Percentiles rank a stretch among this genome's conserved stretches.
Evolutionary conservation across 2,113 vertebrate genomes (phyloP).

Genomic region (Entelurus aequoreus): DNA sequence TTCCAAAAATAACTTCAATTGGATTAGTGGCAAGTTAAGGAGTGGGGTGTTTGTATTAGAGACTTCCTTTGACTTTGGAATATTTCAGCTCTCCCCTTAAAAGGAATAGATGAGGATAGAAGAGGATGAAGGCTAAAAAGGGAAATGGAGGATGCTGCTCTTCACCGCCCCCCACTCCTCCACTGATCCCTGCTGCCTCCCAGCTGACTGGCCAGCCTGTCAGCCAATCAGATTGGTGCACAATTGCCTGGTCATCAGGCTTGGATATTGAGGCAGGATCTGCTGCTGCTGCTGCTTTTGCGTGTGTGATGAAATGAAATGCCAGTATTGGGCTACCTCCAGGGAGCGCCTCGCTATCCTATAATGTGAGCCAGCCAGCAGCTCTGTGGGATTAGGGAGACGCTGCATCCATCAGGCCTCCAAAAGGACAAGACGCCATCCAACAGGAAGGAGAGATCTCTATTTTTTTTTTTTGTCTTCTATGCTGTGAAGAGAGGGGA

Average conservation of each 20-base stretch:
- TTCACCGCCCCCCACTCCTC: conserved; percentile 35
- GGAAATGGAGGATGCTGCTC: conserved; percentile 49
- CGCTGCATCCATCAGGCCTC: conserved; percentile 51
- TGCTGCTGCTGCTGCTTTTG: conserved; percentile 37
- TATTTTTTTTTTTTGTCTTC: conserved; percentile 25
- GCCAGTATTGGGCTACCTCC: conserved; percentile 53
- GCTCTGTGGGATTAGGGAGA: conserved; percentile 48
- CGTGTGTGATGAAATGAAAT: conserved; percentile 49
- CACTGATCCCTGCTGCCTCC: conserved; percentile 21
- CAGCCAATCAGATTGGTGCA: conserved; percentile 56
- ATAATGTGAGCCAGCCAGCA: conserved; percentile 56
- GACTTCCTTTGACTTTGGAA: not conserved
- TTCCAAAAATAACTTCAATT: no score
- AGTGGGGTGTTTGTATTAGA: no score
- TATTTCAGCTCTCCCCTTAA: not conserved
- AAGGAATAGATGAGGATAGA: not conserved
- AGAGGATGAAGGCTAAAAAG: conserved; percentile 16
- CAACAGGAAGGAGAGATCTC: conserved; percentile 42
- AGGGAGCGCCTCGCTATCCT: conserved; percentile 55
- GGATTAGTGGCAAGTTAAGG: no score
- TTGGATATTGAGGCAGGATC: conserved; percentile 65
- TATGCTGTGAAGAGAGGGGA: conserved; percentile 51
- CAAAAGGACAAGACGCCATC: conserved; percentile 46
- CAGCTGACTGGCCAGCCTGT: conserved; percentile 39
- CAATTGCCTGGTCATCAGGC: conserved; percentile 61